Evolutionary conservation across 2,888 invertebrate genomes (phyloP).

Genomic region (Copidosoma aretas): DNA sequence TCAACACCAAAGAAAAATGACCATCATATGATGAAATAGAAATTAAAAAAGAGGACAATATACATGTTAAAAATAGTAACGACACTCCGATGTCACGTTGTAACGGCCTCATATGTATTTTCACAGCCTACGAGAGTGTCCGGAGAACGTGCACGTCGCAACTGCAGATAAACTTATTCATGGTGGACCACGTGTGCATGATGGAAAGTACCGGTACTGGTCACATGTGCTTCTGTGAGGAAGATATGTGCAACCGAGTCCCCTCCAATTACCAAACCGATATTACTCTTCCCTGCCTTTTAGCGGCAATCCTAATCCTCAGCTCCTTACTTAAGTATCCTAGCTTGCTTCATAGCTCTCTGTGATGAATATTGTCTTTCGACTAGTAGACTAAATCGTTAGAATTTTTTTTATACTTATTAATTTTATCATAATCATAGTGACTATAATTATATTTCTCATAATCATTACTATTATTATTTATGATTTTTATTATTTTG

Average conservation of each 20-base stretch:
- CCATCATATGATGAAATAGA: background rate
- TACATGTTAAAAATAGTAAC: slow-evolving; percentile 13
- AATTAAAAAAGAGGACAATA: slow-evolving; percentile 8
- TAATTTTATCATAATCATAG: background rate
- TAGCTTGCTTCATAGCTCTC: slow-evolving; percentile 61
- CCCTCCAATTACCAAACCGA: slow-evolving; percentile 55
- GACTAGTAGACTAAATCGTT: slow-evolving; percentile 35
- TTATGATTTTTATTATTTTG: slow-evolving; percentile 5
- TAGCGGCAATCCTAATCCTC: slow-evolving; percentile 55
- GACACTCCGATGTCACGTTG: slow-evolving; percentile 17
- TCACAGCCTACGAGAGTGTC: slow-evolving; percentile 88
- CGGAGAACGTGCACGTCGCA: slow-evolving; percentile 91
- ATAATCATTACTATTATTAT: background rate
- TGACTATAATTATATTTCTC: no score
- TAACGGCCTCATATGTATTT: slow-evolving; percentile 36
- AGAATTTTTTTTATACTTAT: slow-evolving; percentile 1
- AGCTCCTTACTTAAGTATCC: slow-evolving; percentile 51
- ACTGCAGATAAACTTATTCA: slow-evolving; percentile 93
- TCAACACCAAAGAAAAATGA: background rate
- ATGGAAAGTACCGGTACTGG: slow-evolving; percentile 97
- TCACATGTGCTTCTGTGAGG: slow-evolving; percentile 98
- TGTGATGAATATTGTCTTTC: slow-evolving; percentile 54
- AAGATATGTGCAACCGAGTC: slow-evolving; percentile 88
- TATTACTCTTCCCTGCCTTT: slow-evolving; percentile 55
- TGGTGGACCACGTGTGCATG: slow-evolving; percentile 99